A percentile compares a stretch with the other conserved stretches of the same genome.
phyloP scores from a whole-genome alignment of 2,888 invertebrate species.

The Liopterus haemorrhoidalis region DNA sequence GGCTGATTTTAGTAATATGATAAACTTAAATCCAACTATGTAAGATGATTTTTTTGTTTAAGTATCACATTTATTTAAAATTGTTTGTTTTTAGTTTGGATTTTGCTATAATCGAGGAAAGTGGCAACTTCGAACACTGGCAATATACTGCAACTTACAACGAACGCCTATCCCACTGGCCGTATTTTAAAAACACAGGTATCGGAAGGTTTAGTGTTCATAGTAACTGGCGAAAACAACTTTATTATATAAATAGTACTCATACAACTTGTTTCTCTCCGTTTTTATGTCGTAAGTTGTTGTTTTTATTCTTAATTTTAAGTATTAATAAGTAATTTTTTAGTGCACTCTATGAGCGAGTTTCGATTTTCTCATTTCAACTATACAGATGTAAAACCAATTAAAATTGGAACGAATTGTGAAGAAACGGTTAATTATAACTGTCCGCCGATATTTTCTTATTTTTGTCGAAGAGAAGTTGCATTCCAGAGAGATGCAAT shows the following conservation, averaged over 20 bases:
- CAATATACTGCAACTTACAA: conserved; percentile 60
- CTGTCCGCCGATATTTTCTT: conserved; percentile 55
- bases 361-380: conserved; percentile 50
- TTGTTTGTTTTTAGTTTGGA: conserved; percentile 47
- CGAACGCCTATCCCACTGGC: conserved; percentile 60
- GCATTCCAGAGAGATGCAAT: conserved; percentile 41
- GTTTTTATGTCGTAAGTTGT: conserved; percentile 55
- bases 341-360: conserved; percentile 58
- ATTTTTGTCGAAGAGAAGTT: conserved; percentile 55
- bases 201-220: conserved; percentile 55
- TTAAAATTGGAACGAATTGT: conserved; percentile 49
- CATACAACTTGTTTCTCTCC: conserved; percentile 61
- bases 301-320: conserved; percentile 5
- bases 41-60: conserved; percentile 43
- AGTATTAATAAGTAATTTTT: conserved; percentile 33
- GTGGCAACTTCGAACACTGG: conserved; percentile 63
- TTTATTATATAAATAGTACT: conserved; percentile 54
- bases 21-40: conserved; percentile 66
- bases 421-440: conserved; percentile 56
- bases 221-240: conserved; percentile 44
- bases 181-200: conserved; percentile 54
- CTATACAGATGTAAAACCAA: conserved; percentile 37
- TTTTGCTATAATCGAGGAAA: conserved; percentile 58
- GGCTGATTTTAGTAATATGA: conserved; percentile 70
- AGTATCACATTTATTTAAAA: background rate